These are phyloP conservation scores for Anodontia alba DNA, from an alignment of 2,888 invertebrate species.

Conservation along the genomic window DNA sequence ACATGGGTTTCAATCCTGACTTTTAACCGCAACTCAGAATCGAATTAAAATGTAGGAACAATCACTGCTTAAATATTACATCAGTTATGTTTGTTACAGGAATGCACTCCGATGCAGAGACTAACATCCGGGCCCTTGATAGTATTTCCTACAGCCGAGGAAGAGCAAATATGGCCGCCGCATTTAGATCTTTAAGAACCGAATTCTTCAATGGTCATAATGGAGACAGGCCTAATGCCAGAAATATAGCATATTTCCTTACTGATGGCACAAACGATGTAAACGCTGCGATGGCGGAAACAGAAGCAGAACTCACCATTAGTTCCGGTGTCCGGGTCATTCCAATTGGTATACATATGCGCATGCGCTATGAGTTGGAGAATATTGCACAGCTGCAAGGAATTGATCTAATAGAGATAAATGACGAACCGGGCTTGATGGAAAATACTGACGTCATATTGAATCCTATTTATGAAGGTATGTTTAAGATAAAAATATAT, in stretches of 20 bases:
- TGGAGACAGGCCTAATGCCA: conserved; percentile 75
- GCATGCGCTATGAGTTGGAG: conserved; percentile 73
- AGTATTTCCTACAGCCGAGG: conserved; percentile 75
- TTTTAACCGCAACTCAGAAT: no score
- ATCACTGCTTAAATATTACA: no score
- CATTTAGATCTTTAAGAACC: conserved; percentile 70
- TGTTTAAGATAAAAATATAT: conserved; percentile 11
- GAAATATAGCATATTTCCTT: conserved; percentile 79
- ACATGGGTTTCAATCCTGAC: no score
- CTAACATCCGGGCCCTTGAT: conserved; percentile 70
- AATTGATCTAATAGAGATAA: conserved; percentile 68
- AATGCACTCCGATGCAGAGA: conserved; percentile 67
- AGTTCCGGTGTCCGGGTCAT: conserved; percentile 78
- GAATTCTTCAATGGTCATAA: conserved; percentile 73
- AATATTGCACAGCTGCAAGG: conserved; percentile 75
- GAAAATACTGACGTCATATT: conserved; percentile 63
- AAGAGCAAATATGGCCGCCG: conserved; percentile 80
- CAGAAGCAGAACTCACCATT: conserved; percentile 79
- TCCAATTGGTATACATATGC: conserved; percentile 77
- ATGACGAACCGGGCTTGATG: conserved; percentile 57
- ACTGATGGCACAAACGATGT: conserved; percentile 80
- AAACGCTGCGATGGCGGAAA: conserved; percentile 72
- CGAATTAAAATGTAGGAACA: no score
- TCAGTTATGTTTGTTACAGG: conserved; percentile 33
- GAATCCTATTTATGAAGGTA: conserved; percentile 61